A percentile compares a stretch with the other conserved stretches of the same genome.
These are phyloP conservation scores for Euura saliciscinereae DNA, from an alignment of 1,140 invertebrate genomes.

Conservation along the genomic window DNA sequence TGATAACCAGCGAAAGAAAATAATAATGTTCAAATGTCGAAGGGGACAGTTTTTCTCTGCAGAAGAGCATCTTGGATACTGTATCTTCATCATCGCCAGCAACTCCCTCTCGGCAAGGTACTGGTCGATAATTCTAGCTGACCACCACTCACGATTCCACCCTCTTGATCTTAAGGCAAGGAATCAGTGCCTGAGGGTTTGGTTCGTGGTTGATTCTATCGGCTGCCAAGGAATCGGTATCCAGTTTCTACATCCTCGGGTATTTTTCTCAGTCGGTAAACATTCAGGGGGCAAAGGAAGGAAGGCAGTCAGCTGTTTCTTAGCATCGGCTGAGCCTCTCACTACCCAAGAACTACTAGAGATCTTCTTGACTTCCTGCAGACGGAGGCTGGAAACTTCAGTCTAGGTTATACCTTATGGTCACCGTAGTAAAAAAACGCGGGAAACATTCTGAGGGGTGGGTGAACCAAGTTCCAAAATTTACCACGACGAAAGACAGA, in stretches of 20 bases:
- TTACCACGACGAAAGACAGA: background rate
- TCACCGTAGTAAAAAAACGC: background rate
- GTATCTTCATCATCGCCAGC: background rate
- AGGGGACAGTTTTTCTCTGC: too few relatives aligned
- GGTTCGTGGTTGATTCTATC: conserved; percentile 4
- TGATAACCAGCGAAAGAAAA: too few relatives aligned
- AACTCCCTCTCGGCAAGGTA: conserved; percentile 4
- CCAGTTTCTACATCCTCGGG: background rate
- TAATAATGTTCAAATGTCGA: too few relatives aligned
- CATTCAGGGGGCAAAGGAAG: background rate
- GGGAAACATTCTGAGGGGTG: background rate
- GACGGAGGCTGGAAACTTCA: background rate
- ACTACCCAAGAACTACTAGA: background rate
- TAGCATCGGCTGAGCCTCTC: background rate
- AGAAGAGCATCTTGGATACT: too few relatives aligned
- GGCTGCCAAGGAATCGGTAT: background rate
- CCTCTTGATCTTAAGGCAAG: conserved; percentile 1
- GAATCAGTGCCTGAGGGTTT: background rate
- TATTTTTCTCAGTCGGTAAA: background rate
- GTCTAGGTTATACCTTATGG: background rate
- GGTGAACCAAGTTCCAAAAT: conserved; percentile 4
- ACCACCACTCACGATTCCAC: background rate
- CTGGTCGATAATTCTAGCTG: background rate
- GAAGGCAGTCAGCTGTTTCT: background rate
- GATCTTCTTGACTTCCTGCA: background rate